Evolutionary conservation across 2,888 invertebrate genomes (phyloP).

Genomic region (Melanotus villosus): DNA sequence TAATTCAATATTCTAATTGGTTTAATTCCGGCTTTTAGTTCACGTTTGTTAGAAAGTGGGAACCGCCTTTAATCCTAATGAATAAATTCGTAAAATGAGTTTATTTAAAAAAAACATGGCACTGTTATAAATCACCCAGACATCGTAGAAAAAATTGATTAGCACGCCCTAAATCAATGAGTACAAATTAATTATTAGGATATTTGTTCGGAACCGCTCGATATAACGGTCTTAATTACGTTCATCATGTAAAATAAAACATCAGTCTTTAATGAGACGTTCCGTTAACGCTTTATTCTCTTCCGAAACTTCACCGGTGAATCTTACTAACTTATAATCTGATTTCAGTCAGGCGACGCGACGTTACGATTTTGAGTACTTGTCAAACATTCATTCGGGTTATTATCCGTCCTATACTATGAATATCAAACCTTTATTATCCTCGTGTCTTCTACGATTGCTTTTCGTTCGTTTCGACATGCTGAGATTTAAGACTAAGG

Average conservation of each 20-base stretch:
- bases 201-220: not conserved
- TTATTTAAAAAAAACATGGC: constrained; percentile 12
- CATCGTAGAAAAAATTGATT: not conserved
- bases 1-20: not conserved
- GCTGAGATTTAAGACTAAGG: not conserved
- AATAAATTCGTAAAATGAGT: not conserved
- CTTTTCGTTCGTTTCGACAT: not conserved
- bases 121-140: constrained; percentile 1
- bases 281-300: constrained; percentile 17
- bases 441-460: not conserved
- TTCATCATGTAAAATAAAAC: constrained; percentile 4
- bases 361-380: constrained; percentile 4
- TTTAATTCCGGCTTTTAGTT: not conserved
- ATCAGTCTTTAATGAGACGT: constrained; percentile 1
- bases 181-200: not conserved
- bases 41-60: constrained; percentile 2
- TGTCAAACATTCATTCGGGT: not conserved
- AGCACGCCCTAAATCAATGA: constrained; percentile 14
- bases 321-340: constrained; percentile 9
- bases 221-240: constrained; percentile 18
- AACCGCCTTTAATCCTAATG: constrained; percentile 24
- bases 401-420: constrained; percentile 7
- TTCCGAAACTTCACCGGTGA: not conserved
- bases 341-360: constrained; percentile 15
- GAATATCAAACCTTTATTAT: not conserved